phyloP scores from a whole-genome alignment of 1,140 invertebrate genomes.

The Lordiphosa collinella region DNA sequence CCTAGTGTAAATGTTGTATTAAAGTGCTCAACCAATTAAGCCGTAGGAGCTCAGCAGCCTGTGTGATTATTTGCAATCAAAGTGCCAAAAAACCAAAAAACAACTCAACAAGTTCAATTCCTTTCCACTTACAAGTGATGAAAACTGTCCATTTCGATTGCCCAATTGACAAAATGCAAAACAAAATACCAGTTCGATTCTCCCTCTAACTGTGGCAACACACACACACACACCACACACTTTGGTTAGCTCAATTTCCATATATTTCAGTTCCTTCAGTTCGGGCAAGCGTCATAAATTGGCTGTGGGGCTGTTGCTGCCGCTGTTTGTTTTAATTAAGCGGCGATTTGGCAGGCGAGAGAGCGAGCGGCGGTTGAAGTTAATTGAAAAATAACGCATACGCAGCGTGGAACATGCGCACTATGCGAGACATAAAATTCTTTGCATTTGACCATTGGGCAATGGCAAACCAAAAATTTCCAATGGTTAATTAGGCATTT shows the following conservation, averaged over 20 bases:
- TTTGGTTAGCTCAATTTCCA: conserved; percentile 11
- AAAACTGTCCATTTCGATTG: conserved; percentile 5
- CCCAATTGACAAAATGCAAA: background rate
- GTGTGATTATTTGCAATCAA: too few species aligned
- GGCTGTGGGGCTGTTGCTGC: conserved; percentile 7
- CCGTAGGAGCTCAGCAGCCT: too few species aligned
- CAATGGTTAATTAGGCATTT: conserved; percentile 57
- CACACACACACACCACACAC: too few species aligned
- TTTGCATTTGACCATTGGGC: conserved; percentile 45
- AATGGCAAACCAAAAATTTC: conserved; percentile 27
- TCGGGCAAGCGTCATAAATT: conserved; percentile 44
- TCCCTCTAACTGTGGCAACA: too few species aligned
- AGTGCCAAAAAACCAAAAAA: conserved; percentile 8
- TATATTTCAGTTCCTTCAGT: conserved; percentile 60
- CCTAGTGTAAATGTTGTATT: too few species aligned
- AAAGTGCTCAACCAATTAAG: too few species aligned
- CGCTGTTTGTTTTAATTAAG: conserved; percentile 8
- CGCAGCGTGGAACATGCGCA: conserved; percentile 45
- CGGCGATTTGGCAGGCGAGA: background rate
- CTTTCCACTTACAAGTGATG: background rate
- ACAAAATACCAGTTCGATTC: background rate
- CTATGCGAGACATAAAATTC: conserved; percentile 30
- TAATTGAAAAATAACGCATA: conserved; percentile 47
- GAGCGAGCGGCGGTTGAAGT: background rate
- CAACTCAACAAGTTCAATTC: conserved; percentile 10